Conservation (phyloP, 2,113 vertebrate species). For the Cynopterus brachyotis region DNA sequence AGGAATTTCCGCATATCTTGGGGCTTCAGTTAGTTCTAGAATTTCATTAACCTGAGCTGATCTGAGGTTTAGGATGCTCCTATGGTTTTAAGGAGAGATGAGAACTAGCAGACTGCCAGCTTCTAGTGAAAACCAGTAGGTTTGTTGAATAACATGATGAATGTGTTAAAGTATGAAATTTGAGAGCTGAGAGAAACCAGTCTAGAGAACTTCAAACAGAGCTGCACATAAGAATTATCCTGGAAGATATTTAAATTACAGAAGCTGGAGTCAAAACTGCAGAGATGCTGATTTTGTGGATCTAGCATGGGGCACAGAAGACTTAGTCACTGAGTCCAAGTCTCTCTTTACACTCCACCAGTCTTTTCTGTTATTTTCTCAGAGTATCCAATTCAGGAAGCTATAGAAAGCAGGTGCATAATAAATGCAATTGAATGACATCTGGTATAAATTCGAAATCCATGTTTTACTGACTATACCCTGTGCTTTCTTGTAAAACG, state of each 20-base stretch:
- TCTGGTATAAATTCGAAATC: conserved; percentile 27
- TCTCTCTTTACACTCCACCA: neutral
- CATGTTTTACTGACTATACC: conserved; percentile 1
- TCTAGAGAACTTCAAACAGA: neutral
- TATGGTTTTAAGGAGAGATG: neutral
- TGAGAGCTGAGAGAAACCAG: neutral
- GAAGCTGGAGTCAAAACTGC: conserved; percentile 13
- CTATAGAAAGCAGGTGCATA: neutral
- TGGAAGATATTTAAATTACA: conserved; percentile 4
- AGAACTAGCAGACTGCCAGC: neutral
- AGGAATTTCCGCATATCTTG: neutral
- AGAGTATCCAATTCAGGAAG: neutral
- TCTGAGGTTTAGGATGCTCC: neutral
- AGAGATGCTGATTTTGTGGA: neutral
- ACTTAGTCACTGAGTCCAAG: neutral
- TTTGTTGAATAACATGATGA: neutral
- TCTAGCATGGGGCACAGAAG: neutral
- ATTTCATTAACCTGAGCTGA: neutral
- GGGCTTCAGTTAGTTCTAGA: neutral
- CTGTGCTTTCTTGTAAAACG: neutral
- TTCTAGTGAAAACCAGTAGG: neutral
- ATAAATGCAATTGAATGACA: neutral
- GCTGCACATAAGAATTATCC: neutral
- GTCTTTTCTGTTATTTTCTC: neutral
- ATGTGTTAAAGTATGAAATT: neutral